phyloP scores from a whole-genome alignment of 2,888 invertebrate species.

The Metallyticus violacea region DNA sequence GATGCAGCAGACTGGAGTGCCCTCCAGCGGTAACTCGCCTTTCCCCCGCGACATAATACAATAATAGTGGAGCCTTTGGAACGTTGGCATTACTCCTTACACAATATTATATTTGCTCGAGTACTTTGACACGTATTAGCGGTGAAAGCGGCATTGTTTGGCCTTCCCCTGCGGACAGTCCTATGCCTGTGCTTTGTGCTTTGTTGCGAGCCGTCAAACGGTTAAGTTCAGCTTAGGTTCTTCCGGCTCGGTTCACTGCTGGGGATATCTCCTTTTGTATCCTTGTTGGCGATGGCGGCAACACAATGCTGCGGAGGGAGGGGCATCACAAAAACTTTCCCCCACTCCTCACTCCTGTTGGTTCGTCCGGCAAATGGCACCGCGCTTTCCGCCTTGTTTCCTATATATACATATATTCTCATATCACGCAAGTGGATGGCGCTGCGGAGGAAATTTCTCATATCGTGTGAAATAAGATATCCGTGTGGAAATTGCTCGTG shows the following conservation, averaged over 20 bases:
- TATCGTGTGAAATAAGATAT: background rate
- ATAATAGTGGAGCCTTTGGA: background rate
- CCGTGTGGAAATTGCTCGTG: background rate
- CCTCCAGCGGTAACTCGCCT: background rate
- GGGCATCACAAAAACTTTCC: no score
- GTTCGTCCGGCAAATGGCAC: background rate
- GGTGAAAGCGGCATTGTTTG: background rate
- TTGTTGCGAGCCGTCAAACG: background rate
- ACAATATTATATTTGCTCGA: background rate
- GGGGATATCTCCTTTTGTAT: no score
- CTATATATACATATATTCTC: background rate
- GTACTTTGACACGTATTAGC: background rate
- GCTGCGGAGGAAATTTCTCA: background rate
- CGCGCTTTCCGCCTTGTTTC: background rate
- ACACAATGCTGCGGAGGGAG: background rate
- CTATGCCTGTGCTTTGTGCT: background rate
- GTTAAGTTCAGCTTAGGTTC: background rate
- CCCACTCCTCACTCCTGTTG: background rate
- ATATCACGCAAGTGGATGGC: background rate
- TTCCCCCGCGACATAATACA: background rate
- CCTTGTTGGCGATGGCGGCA: background rate
- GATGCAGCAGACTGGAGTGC: background rate
- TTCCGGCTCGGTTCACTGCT: background rate
- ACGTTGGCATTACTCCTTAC: background rate
- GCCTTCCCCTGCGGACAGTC: background rate